Percentiles rank a stretch among this genome's conserved stretches.
Evolutionary conservation across 2,113 vertebrate species (phyloP).

Genomic region (Amphilophus citrinellus): DNA sequence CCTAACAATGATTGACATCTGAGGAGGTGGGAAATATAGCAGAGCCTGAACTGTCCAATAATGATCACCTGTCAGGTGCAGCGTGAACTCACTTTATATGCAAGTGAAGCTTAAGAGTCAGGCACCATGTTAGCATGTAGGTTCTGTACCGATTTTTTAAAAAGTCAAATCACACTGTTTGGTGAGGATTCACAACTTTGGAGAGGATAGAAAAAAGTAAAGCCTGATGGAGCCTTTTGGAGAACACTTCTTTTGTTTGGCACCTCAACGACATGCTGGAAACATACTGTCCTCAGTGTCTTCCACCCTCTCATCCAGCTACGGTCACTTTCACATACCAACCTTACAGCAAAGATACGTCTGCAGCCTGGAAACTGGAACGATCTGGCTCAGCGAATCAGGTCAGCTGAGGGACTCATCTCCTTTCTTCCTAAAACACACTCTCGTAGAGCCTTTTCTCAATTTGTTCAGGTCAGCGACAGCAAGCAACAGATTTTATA

Average conservation of each 20-base stretch:
- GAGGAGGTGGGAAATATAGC: background rate
- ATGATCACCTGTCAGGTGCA: background rate
- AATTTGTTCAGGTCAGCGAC: background rate
- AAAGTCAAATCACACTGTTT: background rate
- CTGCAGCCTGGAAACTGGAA: too few species aligned
- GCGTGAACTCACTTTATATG: background rate
- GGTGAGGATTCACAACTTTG: background rate
- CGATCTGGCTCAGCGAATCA: too few species aligned
- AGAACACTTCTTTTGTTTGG: too few species aligned
- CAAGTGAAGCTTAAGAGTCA: background rate
- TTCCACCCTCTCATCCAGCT: too few species aligned
- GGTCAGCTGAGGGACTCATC: too few species aligned
- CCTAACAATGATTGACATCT: background rate
- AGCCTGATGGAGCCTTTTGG: too few species aligned
- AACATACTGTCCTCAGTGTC: too few species aligned
- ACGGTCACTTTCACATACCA: too few species aligned
- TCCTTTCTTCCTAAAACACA: background rate
- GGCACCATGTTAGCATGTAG: background rate
- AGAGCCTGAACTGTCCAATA: background rate
- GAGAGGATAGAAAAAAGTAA: background rate
- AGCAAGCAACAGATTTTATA: background rate
- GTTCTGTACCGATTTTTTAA: background rate
- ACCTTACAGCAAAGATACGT: too few species aligned
- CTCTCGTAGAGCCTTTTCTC: background rate
- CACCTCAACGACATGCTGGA: too few species aligned